Evolutionary conservation across 2,797 vertebrate species (phyloP).

Genomic region (Trichosurus vulpecula): DNA sequence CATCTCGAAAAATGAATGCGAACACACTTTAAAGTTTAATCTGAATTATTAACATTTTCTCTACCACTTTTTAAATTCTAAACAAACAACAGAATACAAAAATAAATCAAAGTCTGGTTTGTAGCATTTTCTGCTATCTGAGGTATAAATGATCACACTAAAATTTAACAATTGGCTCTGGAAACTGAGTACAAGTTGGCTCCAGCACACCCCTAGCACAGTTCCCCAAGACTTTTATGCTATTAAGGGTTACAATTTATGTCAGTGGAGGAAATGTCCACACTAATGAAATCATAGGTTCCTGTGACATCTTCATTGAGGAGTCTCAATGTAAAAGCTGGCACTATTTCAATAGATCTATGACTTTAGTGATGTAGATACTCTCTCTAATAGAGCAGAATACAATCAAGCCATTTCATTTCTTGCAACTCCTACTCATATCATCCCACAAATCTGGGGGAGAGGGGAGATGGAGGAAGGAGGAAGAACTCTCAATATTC

Average conservation of each 20-base stretch:
- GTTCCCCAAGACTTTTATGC: background rate
- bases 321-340: background rate
- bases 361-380: background rate
- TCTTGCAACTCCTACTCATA: background rate
- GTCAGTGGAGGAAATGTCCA: background rate
- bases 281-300: background rate
- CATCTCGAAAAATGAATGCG: background rate
- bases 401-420: background rate
- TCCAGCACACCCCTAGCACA: background rate
- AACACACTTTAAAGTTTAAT: background rate
- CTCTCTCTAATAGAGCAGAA: background rate
- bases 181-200: background rate
- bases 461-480: background rate
- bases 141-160: background rate
- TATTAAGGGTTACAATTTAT: background rate
- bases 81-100: background rate
- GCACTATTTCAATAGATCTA: background rate
- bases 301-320: background rate
- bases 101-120: background rate
- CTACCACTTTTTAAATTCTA: background rate
- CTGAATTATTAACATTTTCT: background rate
- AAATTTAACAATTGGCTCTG: background rate
- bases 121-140: background rate
- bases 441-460: background rate
- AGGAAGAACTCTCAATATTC: background rate